Evolutionary conservation across 2,797 vertebrate genomes (phyloP).

Genomic region (Ctenochaetus hawaiiensis): DNA sequence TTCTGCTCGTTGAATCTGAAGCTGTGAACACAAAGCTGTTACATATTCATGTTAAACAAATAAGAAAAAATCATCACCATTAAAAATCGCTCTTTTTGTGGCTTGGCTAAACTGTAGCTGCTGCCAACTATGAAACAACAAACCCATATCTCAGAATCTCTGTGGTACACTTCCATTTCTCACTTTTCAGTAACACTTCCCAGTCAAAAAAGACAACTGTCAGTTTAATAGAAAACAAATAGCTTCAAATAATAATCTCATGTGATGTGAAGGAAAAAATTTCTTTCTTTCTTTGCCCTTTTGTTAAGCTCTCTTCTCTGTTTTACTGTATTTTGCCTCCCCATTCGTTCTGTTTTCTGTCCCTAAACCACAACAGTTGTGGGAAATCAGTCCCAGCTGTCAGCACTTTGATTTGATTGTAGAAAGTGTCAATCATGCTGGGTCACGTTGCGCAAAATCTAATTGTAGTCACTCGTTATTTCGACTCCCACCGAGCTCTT

Average conservation of each 20-base stretch:
- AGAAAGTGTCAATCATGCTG: conserved; percentile 81
- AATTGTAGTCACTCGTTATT: conserved; percentile 78
- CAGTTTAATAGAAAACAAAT: conserved; percentile 69
- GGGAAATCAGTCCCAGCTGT: conserved; percentile 82
- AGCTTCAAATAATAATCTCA: conserved; percentile 53
- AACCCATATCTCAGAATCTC: conserved; percentile 51
- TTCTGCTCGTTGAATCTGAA: conserved; percentile 10
- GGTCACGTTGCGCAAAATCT: conserved; percentile 75
- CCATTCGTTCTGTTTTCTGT: conserved; percentile 62
- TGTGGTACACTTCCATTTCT: conserved; percentile 61
- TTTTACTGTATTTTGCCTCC: conserved; percentile 67
- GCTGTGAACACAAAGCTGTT: conserved; percentile 2
- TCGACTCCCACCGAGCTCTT: conserved; percentile 61
- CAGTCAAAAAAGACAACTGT: conserved; percentile 58
- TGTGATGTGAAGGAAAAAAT: conserved; percentile 52
- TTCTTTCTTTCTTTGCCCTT: conserved; percentile 31
- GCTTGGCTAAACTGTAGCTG: conserved; percentile 19
- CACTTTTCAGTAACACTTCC: conserved; percentile 35
- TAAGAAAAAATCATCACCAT: conserved; percentile 17
- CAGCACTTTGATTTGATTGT: conserved; percentile 84
- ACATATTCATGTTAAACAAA: conserved; percentile 2
- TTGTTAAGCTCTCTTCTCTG: conserved; percentile 52
- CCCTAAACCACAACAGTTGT: conserved; percentile 79
- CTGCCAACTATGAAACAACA: conserved; percentile 17
- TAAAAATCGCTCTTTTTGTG: conserved; percentile 4